Percentiles rank a stretch among this genome's conserved stretches.
phyloP scores from a whole-genome alignment of 2,888 invertebrate genomes.

The Drosophila barbarae region DNA sequence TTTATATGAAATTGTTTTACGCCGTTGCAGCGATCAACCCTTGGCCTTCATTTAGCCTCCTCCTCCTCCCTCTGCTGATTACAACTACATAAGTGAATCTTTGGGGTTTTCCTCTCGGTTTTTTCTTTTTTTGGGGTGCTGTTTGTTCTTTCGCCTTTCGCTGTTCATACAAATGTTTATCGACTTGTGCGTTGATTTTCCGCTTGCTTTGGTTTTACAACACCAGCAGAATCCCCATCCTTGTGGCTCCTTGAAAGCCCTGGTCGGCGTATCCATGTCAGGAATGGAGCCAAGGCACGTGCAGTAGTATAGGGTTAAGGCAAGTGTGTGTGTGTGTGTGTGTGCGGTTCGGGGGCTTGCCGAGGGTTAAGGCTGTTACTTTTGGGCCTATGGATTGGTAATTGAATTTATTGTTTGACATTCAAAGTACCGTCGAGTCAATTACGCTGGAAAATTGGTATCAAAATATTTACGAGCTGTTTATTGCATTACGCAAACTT shows the following conservation, averaged over 20 bases:
- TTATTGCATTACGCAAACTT: conserved; percentile 71
- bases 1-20: conserved; percentile 64
- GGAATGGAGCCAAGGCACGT: conserved; percentile 44
- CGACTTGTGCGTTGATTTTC: conserved; percentile 73
- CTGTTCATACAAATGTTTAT: conserved; percentile 68
- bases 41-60: background rate
- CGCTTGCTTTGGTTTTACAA: conserved; percentile 72
- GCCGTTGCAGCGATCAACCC: conserved; percentile 24
- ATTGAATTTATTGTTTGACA: conserved; percentile 79
- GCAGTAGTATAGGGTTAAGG: conserved; percentile 68
- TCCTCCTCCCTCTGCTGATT: background rate
- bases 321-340: conserved; percentile 29
- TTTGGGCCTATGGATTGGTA: conserved; percentile 64
- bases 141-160: conserved; percentile 48
- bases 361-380: conserved; percentile 14
- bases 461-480: conserved; percentile 77
- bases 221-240: conserved; percentile 28
- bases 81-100: conserved; percentile 16
- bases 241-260: conserved; percentile 40
- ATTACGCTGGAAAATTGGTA: conserved; percentile 76
- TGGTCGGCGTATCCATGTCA: conserved; percentile 53
- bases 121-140: conserved; percentile 3
- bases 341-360: background rate
- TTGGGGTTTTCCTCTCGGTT: background rate
- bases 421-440: conserved; percentile 77